These are phyloP conservation scores for Pseudochirops corinnae DNA, from an alignment of 2,797 vertebrate species.

Conservation along the genomic window DNA sequence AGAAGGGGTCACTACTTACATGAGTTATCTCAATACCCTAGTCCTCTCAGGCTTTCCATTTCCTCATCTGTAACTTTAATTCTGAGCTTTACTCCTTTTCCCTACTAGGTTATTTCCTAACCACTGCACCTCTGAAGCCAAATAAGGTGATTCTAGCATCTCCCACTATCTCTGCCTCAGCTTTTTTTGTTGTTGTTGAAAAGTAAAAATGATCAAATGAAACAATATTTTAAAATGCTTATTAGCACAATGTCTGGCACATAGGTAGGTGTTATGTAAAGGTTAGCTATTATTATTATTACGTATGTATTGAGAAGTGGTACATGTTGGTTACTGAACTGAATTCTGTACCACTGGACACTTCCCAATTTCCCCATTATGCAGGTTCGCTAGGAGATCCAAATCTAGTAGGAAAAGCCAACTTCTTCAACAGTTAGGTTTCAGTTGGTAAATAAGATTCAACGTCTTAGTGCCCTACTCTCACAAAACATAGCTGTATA, in stretches of 20 bases:
- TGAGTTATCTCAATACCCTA: neutral
- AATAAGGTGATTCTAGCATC: neutral
- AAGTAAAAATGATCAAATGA: neutral
- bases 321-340: neutral
- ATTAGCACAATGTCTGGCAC: neutral
- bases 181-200: neutral
- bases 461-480: neutral
- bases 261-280: neutral
- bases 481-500: slow-evolving; percentile 32
- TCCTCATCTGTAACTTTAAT: neutral
- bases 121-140: slow-evolving; percentile 38
- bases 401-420: neutral
- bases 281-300: neutral
- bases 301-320: neutral
- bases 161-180: neutral
- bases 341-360: neutral
- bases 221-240: neutral
- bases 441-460: neutral
- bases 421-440: neutral
- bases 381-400: neutral
- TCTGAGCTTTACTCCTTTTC: slow-evolving; percentile 32
- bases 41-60: neutral
- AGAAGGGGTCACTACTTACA: neutral
- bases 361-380: neutral
- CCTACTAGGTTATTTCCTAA: slow-evolving; percentile 25